Percentiles rank a stretch among this genome's conserved stretches.
These are phyloP conservation scores for Ctenomys sociabilis DNA, from an alignment of 2,113 vertebrate genomes.

Conservation along the genomic window DNA sequence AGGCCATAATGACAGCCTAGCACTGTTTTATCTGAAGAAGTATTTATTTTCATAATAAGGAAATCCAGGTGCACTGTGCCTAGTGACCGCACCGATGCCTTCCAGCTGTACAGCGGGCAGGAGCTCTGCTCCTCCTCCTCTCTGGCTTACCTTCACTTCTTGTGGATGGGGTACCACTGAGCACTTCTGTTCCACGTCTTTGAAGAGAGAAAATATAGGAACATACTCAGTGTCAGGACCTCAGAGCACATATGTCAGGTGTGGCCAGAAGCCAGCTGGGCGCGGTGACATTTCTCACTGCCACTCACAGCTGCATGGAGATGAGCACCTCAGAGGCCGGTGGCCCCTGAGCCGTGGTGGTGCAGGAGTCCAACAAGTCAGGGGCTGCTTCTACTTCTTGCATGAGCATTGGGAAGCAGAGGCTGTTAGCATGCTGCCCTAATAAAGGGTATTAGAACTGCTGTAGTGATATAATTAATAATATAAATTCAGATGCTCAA, in stretches of 20 bases:
- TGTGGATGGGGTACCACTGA: accelerated
- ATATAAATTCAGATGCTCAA: background rate
- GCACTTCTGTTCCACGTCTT: background rate
- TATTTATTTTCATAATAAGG: background rate
- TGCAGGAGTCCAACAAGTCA: background rate
- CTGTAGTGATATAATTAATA: background rate
- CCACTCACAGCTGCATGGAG: accelerated
- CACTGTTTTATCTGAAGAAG: background rate
- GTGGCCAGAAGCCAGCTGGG: too few relatives aligned
- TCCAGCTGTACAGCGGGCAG: background rate
- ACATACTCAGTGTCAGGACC: too few relatives aligned
- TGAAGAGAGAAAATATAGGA: too few relatives aligned
- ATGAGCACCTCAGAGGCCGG: accelerated
- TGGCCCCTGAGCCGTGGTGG: accelerated
- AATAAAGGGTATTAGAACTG: background rate
- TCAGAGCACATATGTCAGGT: background rate
- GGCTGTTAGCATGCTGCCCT: background rate
- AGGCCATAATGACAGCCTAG: background rate
- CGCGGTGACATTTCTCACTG: accelerated
- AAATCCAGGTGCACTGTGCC: background rate
- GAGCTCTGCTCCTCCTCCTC: accelerated
- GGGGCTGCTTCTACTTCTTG: background rate
- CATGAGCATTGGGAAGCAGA: background rate
- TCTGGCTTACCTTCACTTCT: too few relatives aligned
- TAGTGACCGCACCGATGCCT: background rate